Evolutionary conservation across 2,113 vertebrate species (phyloP).

Genomic region (Dromaius novaehollandiae): DNA sequence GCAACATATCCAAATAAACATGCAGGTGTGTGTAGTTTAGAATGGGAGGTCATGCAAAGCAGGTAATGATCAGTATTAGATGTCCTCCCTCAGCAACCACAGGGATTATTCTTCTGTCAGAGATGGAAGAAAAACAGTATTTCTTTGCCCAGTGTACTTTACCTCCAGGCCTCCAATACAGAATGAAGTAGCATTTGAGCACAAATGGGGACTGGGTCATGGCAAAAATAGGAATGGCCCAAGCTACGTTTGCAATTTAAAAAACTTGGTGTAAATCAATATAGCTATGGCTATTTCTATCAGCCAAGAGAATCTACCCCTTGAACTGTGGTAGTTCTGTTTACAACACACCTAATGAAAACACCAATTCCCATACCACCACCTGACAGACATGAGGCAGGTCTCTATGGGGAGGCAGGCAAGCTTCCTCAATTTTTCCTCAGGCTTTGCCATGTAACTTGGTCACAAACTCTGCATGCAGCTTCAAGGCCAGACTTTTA

Average conservation of each 20-base stretch:
- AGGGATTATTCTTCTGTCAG: background rate
- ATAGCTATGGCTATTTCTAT: background rate
- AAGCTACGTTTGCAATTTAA: background rate
- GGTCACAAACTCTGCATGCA: background rate
- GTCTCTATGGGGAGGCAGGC: background rate
- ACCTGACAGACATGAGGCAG: background rate
- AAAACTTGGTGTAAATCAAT: background rate
- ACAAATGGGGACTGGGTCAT: background rate
- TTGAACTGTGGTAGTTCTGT: background rate
- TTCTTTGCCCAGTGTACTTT: background rate
- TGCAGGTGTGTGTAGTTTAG: background rate
- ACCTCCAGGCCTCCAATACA: background rate
- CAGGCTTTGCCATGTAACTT: background rate
- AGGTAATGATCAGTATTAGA: background rate
- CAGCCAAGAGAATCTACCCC: background rate
- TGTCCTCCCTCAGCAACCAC: background rate
- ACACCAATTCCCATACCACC: background rate
- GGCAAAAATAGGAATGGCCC: background rate
- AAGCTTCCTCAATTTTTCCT: background rate
- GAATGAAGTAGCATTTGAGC: background rate
- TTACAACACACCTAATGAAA: background rate
- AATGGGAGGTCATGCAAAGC: background rate
- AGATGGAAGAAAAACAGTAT: background rate
- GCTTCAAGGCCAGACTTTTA: background rate
- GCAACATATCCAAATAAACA: background rate